phyloP scores from a whole-genome alignment of 2,113 vertebrate species.

The Hiodon alosoides region DNA sequence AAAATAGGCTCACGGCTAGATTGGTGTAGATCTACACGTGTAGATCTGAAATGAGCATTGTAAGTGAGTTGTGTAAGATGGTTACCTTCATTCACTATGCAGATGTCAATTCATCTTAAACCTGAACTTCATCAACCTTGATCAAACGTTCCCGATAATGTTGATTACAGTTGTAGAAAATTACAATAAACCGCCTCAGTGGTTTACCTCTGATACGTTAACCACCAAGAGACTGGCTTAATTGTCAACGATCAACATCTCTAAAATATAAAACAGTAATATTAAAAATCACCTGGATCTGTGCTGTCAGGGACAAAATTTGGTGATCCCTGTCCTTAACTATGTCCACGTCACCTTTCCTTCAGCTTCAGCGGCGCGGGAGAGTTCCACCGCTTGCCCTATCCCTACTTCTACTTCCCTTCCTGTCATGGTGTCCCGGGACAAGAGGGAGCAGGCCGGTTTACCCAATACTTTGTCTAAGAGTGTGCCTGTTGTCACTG shows the following conservation, averaged over 20 bases:
- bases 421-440: conserved; percentile 54
- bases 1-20: too few species aligned
- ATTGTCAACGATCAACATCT: background rate
- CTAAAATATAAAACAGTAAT: background rate
- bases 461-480: conserved; percentile 55
- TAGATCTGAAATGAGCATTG: too few species aligned
- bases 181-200: too few species aligned
- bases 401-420: conserved; percentile 59
- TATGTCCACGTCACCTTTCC: conserved; percentile 26
- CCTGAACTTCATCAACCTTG: too few species aligned
- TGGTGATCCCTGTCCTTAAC: background rate
- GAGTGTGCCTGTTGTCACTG: conserved; percentile 62
- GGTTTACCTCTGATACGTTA: too few species aligned
- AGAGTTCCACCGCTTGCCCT: conserved; percentile 43
- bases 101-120: too few species aligned
- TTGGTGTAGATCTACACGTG: too few species aligned
- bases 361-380: conserved; percentile 76
- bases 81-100: too few species aligned
- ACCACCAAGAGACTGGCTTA: background rate
- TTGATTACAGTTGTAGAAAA: too few species aligned
- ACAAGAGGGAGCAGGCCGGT: conserved; percentile 58
- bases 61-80: too few species aligned
- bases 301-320: background rate
- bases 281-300: background rate
- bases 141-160: too few species aligned